Base-by-base conservation (phyloP, 2,113 vertebrate species). In the Canis aureus region DNA sequence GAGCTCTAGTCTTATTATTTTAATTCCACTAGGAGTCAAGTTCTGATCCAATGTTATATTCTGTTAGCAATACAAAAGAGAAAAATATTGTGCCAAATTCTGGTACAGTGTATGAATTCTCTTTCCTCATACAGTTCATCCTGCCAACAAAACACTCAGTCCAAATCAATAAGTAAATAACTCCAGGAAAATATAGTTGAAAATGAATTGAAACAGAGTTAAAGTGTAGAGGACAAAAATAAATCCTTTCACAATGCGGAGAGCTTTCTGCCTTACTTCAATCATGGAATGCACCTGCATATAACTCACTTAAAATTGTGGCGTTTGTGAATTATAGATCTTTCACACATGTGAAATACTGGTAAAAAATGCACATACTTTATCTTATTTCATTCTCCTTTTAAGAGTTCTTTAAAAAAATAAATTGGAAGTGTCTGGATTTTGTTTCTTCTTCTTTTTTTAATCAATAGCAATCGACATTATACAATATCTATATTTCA, bases 131-230 rank as follows among this genome's bases (percentile, higher is more conserved):
- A 94, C 11, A 84, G 43, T 51, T 96, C 22, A 96, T 81, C 32
- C 66, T 94, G 76, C 66, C 93, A 89, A 74, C 23, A 95, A 95
- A 96, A 80, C n/a, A 53, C 81, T 97, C 71, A 88, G 23, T 95
- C 20, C 66, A 93, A 94, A 97, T 97, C 81, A 96, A 94, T 83
- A 90, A 92, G 71, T 73, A 97, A 97, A 55, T 43, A 97, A 97
- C 95, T 92, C 32, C 69, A 97, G 79, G 95, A 97, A 98, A 97
- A 83, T 85, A 64, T 76, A 95, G 8, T 97, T 73, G 87, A 20
- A 97, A 96, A 55, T 86, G 59, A 98, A 98, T 83, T 95, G 12
- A 23, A 97, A 96, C 69, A 86, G 38, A 86, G 27, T 84, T 93
- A 95, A 67, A 96, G 7, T 82, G 19, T 64, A 88, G 43, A 82